Base-by-base conservation (phyloP, 2,797 vertebrate species). In the Capromys pilorides region DNA sequence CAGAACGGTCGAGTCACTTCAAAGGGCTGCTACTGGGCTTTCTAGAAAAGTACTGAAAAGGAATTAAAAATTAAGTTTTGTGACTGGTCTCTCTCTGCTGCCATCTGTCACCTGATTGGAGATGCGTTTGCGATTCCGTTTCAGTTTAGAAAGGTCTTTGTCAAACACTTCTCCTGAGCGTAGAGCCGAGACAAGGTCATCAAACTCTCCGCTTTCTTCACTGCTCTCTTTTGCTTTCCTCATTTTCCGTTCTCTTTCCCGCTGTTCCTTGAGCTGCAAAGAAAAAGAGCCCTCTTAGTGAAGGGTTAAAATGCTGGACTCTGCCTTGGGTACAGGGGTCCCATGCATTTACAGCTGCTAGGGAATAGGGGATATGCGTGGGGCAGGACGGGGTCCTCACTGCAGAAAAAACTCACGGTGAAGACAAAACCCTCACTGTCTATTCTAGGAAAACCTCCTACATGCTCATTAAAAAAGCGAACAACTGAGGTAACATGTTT, bases 131-230 rank as follows among this genome's bases (percentile, higher is more conserved):
- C 99, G 99, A 97, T 99, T 99, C 95, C 99, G 99, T 95, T 99
- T 99, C 98, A 99, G 99, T 98, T 99, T 99, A 96, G 99, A 99
- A 97, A 99, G 98, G 98, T 99, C 99, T 98, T 99, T 99, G 98
- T 99, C 99, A 2, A 99, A 99, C 94, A 99, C 99, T 97, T 99
- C 99, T 0, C 99, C 99, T 0, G 99, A 99, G 86, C 99, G 99
- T 95, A 99, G 98, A 0, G 99, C 99, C 0, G 99, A 99, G 97
- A 99, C 99, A 24, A 99, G 98, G 98, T 99, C 99, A 0, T 99
- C 99, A 0, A 99, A 99, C 98, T 99, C 99, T 0, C 99, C 99
- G 0, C 99, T 98, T 49, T 99, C 99, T 95, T 99, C 99, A 0
- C 99, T 99, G 1, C 98, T 99, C 39, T 99, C 99, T 98, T 99